A percentile compares a stretch with the other conserved stretches of the same genome.
Evolutionary conservation across 2,113 vertebrate species (phyloP).

Genomic region (Microcebus ravelobensis): DNA sequence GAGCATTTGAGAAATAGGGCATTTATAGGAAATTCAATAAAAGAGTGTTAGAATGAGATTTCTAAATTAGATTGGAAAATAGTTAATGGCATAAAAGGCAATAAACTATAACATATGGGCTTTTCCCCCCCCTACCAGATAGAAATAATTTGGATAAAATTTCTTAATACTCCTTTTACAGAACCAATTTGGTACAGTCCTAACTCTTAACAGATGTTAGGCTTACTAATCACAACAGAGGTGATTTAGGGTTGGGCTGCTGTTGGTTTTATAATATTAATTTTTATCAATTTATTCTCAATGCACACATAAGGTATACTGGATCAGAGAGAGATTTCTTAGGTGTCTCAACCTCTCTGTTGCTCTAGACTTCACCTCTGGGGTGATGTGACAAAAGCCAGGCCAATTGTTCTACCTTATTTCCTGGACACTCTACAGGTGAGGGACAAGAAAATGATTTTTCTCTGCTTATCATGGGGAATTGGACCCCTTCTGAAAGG

Average conservation of each 20-base stretch:
- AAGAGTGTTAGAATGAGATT: background rate
- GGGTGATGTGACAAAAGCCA: background rate
- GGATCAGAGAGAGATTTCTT: conserved; percentile 19
- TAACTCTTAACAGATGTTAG: background rate
- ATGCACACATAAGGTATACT: background rate
- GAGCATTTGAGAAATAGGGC: background rate
- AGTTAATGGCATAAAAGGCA: conserved; percentile 16
- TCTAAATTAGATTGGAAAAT: background rate
- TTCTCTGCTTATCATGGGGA: background rate
- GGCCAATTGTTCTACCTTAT: background rate
- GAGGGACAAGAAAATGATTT: background rate
- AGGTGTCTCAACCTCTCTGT: background rate
- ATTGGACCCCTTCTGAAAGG: background rate
- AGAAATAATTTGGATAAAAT: background rate
- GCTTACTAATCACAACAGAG: background rate
- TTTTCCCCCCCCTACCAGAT: background rate
- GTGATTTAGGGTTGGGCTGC: background rate
- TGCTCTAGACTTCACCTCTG: background rate
- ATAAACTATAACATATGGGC: background rate
- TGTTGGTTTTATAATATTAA: conserved; percentile 3
- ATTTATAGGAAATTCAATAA: background rate
- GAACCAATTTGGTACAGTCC: background rate
- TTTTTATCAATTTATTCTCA: conserved; percentile 36
- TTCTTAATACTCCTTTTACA: background rate
- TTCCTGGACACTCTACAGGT: background rate